These are phyloP conservation scores for Madoqua kirkii DNA, from an alignment of 2,113 vertebrate genomes.

Conservation along the genomic window DNA sequence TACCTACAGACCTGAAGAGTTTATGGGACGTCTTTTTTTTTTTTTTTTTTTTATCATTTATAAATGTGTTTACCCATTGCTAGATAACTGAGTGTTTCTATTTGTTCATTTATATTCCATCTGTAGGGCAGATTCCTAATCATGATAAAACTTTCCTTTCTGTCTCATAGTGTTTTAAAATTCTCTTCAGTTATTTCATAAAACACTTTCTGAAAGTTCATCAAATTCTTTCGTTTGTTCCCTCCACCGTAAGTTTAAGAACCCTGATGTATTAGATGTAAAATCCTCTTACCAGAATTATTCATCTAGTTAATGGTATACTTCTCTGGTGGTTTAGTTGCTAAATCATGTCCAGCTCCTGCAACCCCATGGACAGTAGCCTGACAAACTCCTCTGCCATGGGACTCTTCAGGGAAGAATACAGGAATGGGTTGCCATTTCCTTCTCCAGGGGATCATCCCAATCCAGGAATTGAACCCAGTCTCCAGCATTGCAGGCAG, in stretches of 20 bases:
- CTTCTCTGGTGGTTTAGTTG: background rate
- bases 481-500: background rate
- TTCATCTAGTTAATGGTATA: rapidly evolving
- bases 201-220: background rate
- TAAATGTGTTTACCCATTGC: background rate
- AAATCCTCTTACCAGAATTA: background rate
- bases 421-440: background rate
- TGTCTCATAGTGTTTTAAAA: background rate
- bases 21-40: background rate
- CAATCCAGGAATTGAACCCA: background rate
- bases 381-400: background rate
- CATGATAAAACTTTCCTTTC: background rate
- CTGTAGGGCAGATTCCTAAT: background rate
- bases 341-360: background rate
- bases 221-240: background rate
- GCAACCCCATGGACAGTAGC: background rate
- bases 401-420: background rate
- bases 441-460: background rate
- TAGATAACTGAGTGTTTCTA: background rate
- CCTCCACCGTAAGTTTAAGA: rapidly evolving
- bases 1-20: background rate
- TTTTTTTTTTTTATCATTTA: background rate
- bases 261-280: background rate
- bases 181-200: background rate
- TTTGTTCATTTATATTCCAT: background rate